These are phyloP conservation scores for Empis stercorea DNA, from an alignment of 2,888 invertebrate species.

Conservation along the genomic window DNA sequence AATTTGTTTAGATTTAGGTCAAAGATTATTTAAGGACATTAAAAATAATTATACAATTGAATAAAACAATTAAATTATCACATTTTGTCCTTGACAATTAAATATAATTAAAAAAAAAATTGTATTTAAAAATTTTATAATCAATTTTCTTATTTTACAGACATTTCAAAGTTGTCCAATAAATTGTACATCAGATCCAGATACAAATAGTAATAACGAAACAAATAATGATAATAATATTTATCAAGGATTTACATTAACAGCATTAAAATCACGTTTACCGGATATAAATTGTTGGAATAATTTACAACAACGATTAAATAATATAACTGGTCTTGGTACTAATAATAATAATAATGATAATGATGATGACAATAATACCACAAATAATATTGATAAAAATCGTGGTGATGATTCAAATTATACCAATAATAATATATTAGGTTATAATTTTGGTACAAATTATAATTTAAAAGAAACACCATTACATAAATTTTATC, in stretches of 20 bases:
- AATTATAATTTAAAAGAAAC: conserved; percentile 23
- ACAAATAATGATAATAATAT: conserved; percentile 10
- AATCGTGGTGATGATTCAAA: conserved; percentile 21
- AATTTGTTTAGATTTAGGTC: too few species aligned
- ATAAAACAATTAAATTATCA: too few species aligned
- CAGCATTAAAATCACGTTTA: conserved; percentile 49
- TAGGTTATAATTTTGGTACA: conserved; percentile 31
- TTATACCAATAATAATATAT: conserved; percentile 32
- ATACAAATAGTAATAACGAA: conserved; percentile 29
- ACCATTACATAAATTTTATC: conserved; percentile 34
- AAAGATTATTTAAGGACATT: too few species aligned
- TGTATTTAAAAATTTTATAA: background rate
- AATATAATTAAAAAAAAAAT: too few species aligned
- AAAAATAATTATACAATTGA: too few species aligned
- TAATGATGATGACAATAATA: conserved; percentile 16
- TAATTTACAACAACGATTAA: conserved; percentile 28
- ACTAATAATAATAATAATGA: conserved; percentile 18
- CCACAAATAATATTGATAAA: conserved; percentile 18
- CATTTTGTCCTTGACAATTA: too few species aligned
- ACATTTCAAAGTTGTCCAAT: conserved; percentile 57
- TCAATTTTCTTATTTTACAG: conserved; percentile 37
- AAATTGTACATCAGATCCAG: conserved; percentile 31
- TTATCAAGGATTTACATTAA: conserved; percentile 14
- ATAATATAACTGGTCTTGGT: conserved; percentile 14
- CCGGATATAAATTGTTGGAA: conserved; percentile 41